These are phyloP conservation scores for Rhogogaster chlorosoma DNA, from an alignment of 2,888 invertebrate genomes.

Conservation along the genomic window DNA sequence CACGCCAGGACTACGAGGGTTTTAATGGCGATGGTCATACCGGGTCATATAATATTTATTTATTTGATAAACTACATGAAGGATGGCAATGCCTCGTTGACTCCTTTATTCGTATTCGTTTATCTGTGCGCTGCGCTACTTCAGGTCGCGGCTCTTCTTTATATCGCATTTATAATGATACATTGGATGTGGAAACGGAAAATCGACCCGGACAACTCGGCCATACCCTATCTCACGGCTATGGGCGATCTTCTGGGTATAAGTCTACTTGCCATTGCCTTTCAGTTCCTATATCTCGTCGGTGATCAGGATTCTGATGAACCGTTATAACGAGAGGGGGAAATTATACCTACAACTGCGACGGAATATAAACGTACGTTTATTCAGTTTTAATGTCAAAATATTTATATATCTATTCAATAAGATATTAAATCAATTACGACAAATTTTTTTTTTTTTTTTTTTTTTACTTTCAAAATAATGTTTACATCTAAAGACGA, in stretches of 20 bases:
- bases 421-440: too few species aligned
- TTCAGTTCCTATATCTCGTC: slow-evolving; percentile 82
- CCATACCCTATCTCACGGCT: slow-evolving; percentile 89
- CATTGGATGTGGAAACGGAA: slow-evolving; percentile 83
- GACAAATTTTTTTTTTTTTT: too few species aligned
- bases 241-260: slow-evolving; percentile 90
- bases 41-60: slow-evolving; percentile 88
- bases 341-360: too few species aligned
- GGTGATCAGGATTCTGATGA: slow-evolving; percentile 80
- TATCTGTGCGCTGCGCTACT: slow-evolving; percentile 84
- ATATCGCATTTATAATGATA: slow-evolving; percentile 83
- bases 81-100: slow-evolving; percentile 83
- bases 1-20: slow-evolving; percentile 86
- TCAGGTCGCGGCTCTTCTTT: slow-evolving; percentile 82
- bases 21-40: slow-evolving; percentile 87
- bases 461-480: too few species aligned
- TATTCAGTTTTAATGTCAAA: too few species aligned
- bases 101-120: slow-evolving; percentile 84
- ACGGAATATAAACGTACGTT: too few species aligned
- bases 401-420: too few species aligned
- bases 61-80: slow-evolving; percentile 86
- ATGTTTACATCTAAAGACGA: too few species aligned
- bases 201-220: slow-evolving; percentile 88
- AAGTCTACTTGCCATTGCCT: slow-evolving; percentile 82
- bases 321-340: slow-evolving; percentile 61